Conservation (phyloP, 2,113 vertebrate species). For the Erythrocercus mccallii region DNA sequence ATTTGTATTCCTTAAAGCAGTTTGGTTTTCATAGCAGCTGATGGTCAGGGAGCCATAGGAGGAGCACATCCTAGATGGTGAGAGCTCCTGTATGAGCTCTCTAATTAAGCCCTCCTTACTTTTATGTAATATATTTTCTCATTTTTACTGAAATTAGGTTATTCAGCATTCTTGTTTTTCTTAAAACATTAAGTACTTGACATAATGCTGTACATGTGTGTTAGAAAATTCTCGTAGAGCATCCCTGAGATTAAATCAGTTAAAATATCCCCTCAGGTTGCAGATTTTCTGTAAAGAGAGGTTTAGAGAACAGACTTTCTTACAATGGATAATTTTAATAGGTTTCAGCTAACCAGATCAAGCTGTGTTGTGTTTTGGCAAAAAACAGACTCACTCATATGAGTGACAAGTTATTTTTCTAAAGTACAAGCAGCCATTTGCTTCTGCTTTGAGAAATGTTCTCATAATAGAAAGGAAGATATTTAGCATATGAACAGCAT, state of each 20-base stretch:
- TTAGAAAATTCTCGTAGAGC: not conserved
- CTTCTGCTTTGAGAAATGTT: not conserved
- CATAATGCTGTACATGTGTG: fast-evolving
- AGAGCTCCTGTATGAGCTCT: not conserved
- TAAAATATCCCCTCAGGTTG: not conserved
- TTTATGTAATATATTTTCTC: not conserved
- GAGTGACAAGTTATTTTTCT: not conserved
- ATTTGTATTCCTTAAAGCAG: not conserved
- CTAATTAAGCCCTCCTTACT: not conserved
- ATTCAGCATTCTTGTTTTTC: not conserved
- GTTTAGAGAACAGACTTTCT: not conserved
- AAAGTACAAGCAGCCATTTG: not conserved
- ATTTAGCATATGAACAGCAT: not conserved
- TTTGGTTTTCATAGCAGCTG: not conserved
- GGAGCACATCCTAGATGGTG: not conserved
- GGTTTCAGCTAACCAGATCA: not conserved
- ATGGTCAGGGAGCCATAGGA: not conserved
- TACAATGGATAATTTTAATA: not conserved
- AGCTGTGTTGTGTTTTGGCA: not conserved
- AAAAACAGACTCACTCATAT: not conserved
- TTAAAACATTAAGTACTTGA: not conserved
- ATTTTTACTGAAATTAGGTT: not conserved
- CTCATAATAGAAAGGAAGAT: not conserved
- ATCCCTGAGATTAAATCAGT: not conserved
- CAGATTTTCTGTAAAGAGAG: not conserved